phyloP scores from a whole-genome alignment of 1,140 invertebrate species.

The Formica selysi region DNA sequence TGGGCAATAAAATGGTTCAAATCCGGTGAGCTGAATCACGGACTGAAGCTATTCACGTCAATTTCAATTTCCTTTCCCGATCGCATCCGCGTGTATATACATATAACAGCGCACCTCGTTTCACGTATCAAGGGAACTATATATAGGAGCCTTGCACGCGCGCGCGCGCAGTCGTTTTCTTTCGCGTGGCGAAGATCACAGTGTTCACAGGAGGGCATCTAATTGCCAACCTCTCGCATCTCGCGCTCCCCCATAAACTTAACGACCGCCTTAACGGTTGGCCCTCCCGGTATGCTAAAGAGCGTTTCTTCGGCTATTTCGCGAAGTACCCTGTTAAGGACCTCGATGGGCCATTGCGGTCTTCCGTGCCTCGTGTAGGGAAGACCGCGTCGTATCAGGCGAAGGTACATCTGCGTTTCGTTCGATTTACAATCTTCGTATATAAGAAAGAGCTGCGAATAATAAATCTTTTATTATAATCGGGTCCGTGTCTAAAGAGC shows the following conservation, averaged over 20 bases:
- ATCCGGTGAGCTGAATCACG: conserved; percentile 27
- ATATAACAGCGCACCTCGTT: not conserved
- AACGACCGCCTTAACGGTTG: conserved; percentile 81
- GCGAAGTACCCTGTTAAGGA: conserved; percentile 82
- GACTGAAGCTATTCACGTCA: conserved; percentile 36
- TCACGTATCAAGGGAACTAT: not conserved
- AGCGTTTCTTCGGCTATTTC: conserved; percentile 79
- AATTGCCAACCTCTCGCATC: conserved; percentile 80
- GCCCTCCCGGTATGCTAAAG: conserved; percentile 83
- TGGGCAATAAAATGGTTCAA: conserved; percentile 4
- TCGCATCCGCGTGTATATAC: conserved; percentile 25
- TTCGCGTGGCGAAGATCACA: conserved; percentile 80
- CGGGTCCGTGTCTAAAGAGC: not conserved
- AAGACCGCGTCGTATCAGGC: conserved; percentile 43
- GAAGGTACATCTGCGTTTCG: conserved; percentile 30
- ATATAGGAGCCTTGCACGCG: conserved; percentile 32
- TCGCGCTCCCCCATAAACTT: conserved; percentile 80
- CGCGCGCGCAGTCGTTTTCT: conserved; percentile 67
- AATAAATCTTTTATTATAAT: not conserved
- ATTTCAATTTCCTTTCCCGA: conserved; percentile 70
- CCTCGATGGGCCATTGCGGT: conserved; percentile 74
- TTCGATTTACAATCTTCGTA: conserved; percentile 3
- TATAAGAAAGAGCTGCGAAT: conserved; percentile 26
- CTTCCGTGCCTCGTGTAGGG: conserved; percentile 63
- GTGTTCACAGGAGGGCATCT: conserved; percentile 80